A percentile compares a stretch with the other conserved stretches of the same genome.
phyloP scores from a whole-genome alignment of 1,140 invertebrate species.

The Bombus polaris region DNA sequence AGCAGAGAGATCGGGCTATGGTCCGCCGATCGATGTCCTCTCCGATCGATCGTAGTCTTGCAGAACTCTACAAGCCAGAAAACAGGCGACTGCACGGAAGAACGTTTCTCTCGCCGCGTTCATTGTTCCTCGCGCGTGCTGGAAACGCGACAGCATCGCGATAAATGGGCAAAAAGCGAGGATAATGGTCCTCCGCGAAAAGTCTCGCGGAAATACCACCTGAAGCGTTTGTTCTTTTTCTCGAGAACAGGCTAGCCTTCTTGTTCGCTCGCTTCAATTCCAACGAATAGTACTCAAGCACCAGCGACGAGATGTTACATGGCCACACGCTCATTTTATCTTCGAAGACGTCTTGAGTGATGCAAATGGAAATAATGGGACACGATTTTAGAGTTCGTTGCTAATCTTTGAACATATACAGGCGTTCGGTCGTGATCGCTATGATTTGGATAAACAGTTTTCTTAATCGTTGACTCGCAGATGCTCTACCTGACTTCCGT shows the following conservation, averaged over 20 bases:
- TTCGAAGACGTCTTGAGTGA: not conserved
- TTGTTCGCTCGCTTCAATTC: not conserved
- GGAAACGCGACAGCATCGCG: not conserved
- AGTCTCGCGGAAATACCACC: constrained; percentile 16
- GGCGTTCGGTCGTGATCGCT: too few species aligned
- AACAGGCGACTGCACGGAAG: too few species aligned
- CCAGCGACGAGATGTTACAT: too few species aligned
- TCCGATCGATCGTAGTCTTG: not conserved
- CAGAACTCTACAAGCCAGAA: not conserved
- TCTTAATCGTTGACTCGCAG: not conserved
- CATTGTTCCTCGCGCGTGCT: not conserved
- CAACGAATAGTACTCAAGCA: not conserved
- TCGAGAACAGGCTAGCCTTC: not conserved
- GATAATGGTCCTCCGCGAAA: not conserved
- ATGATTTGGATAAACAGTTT: too few species aligned
- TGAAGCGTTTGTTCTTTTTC: not conserved
- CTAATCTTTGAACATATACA: too few species aligned
- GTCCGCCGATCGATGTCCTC: not conserved
- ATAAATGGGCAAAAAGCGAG: not conserved
- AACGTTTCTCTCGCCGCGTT: not conserved
- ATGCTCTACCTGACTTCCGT: too few species aligned
- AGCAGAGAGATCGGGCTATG: not conserved
- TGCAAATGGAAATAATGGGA: not conserved
- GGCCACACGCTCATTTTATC: not conserved
- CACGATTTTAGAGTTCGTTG: too few species aligned